Evolutionary conservation across 2,797 vertebrate species (phyloP).

Genomic region (Numenius phaeopus): DNA sequence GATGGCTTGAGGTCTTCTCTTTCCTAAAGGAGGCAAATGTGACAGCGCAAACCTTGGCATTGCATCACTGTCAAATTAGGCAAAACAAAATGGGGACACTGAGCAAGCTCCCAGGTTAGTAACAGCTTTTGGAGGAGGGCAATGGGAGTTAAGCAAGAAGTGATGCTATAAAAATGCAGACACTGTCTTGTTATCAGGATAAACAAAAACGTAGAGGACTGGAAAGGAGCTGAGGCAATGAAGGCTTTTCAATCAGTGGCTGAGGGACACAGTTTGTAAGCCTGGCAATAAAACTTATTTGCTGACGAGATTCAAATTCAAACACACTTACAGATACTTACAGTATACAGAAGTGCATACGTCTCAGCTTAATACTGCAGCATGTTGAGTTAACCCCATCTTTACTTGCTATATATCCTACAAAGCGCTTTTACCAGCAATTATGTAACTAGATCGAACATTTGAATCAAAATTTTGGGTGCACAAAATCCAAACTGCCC

Average conservation of each 20-base stretch:
- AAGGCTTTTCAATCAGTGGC: background rate
- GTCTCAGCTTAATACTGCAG: background rate
- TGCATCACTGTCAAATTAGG: background rate
- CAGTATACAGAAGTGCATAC: background rate
- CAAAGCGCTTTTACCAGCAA: background rate
- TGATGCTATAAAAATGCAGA: background rate
- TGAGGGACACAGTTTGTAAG: background rate
- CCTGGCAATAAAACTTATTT: slow-evolving; percentile 8
- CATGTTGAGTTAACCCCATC: background rate
- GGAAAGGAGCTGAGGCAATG: background rate
- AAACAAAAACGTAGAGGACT: background rate
- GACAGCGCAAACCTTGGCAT: background rate
- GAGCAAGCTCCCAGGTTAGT: background rate
- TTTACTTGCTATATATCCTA: background rate
- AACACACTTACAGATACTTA: background rate
- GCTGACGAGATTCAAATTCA: background rate
- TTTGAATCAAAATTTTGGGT: background rate
- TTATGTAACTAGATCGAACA: fast-evolving
- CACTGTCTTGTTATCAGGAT: background rate
- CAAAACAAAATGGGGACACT: background rate
- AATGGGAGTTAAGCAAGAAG: background rate
- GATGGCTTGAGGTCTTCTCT: fast-evolving
- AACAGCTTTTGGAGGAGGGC: background rate
- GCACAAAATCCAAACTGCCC: background rate
- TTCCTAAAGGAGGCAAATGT: background rate